Evolutionary conservation across 2,797 vertebrate species (phyloP).

Genomic region (Enteromius argenteus): DNA sequence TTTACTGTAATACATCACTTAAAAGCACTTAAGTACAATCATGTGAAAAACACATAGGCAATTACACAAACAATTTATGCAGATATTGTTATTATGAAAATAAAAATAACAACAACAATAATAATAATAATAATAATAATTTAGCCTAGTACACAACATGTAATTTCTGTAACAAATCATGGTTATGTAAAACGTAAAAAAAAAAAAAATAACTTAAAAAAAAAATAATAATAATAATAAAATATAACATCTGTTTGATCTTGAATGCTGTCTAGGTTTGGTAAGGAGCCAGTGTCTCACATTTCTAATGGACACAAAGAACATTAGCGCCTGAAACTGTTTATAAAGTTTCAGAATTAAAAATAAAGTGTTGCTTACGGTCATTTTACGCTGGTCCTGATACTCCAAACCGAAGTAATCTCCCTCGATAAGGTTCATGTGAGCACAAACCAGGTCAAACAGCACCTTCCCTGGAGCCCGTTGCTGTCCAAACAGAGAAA

Average conservation of each 20-base stretch:
- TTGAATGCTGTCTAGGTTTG: background rate
- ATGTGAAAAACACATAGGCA: background rate
- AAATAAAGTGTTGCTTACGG: slow-evolving; percentile 76
- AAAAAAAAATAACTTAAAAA: background rate
- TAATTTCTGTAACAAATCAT: background rate
- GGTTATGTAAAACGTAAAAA: background rate
- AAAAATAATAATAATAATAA: background rate
- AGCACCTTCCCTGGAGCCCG: slow-evolving; percentile 92
- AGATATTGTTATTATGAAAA: too few relatives aligned
- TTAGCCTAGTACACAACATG: background rate
- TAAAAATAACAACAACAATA: background rate
- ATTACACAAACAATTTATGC: too few relatives aligned
- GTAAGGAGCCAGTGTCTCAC: background rate
- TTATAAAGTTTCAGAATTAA: background rate
- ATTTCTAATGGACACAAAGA: too few relatives aligned
- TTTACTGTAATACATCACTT: background rate
- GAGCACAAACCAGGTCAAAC: slow-evolving; percentile 92
- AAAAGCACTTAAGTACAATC: background rate
- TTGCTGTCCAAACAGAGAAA: slow-evolving; percentile 80
- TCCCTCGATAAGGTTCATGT: slow-evolving; percentile 95
- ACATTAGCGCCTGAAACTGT: background rate
- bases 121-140: background rate
- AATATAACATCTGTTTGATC: too few relatives aligned
- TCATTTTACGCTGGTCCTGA: slow-evolving; percentile 95
- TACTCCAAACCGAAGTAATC: slow-evolving; percentile 98